Base-by-base conservation (phyloP, 2,113 vertebrate species). In the Xenopus laevis region DNA sequence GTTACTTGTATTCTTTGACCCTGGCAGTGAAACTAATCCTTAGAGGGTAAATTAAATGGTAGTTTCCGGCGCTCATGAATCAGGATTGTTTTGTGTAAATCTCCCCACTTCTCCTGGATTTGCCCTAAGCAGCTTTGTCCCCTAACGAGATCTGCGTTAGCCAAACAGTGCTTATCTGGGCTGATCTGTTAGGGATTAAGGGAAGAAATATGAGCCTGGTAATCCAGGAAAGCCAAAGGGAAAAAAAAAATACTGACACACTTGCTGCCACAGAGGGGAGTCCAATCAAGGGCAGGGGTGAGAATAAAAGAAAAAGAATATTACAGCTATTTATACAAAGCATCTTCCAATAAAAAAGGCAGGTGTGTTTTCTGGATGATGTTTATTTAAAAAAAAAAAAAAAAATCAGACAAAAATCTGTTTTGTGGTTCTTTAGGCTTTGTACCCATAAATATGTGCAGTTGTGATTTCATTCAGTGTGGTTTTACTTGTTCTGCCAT, bases 91-190 rank as follows among this genome's bases (percentile, higher is more conserved):
- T 33, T 30, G 15, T 17, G 13, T 17, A 63, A 63, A 16, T 40
- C 61, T 17, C 61, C 30, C 30, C 30, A 33, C 61, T 63, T 63
- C 61, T 40, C 61, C 33, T 33, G 61, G 61, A 30, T 63, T 63
- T 63, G 16, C 13, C 23, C 61, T 63, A 63, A 63, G 61, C 61
- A 33, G 61, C 61, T 63, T 63, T 63, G 61, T 63, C 61, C 27
- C 59, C 27, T 63, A 63, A 63, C 61, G 8, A 63, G 61, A 63
- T 63, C 16, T 63, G 15, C 30, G 61, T 63, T 30, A 63, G 61
- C 23, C 61, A 63, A 63, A 40, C 61, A 63, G 61, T 7, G 23
- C 23, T 63, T 63, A 63, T 63, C 61, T 27, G 30, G 61, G 9
- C 30, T 63, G 61, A 63, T 63, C 61, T 63, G 23, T 33, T 63